Base-by-base conservation (phyloP, 2,113 vertebrate genomes). In the Actinemys pallida region DNA sequence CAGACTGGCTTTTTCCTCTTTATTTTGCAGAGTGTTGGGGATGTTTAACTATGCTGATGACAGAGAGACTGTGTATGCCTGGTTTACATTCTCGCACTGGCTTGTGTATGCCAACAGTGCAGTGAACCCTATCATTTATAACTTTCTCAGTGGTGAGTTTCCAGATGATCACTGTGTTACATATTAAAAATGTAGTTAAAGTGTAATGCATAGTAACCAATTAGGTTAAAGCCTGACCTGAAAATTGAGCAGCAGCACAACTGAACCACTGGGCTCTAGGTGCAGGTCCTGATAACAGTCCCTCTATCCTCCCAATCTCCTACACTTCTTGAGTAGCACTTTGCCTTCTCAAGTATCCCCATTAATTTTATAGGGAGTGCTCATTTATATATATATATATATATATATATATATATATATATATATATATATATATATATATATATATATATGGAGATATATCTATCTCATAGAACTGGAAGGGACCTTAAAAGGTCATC, bases 71-170 rank as follows among this genome's bases (percentile, higher is more conserved):
- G 98, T 99, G 12, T 99, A 99, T 0, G 99, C 99, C 52, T 99
- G 99, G 99, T 99, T 99, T 97, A 99, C 98, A 0, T 99, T 99
- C 97, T 99, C 99, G 85, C 99, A 99, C 89, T 99, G 99, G 99
- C 98, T 99, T 79, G 99, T 99, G 10, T 99, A 99, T 57, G 99
- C 99, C 92, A 99, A 99, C 95, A 99, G 99, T 96, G 99, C 99
- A 85, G 99, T 99, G 82, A 99, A 99, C 97, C 99, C 99, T 83
- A 99, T 99, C 93, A 99, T 99, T 98, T 99, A 99, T 97, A 99
- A 99, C 97, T 99, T 99, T 97, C 99, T 99, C 83, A 99, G 99
- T 90, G 99, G 99, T 99, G 96, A 99, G 99, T 99, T 90, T 90
- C 90, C 65, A 75, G 39, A 86, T 93, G 83, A 69, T 92, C 75